Evolutionary conservation across 2,113 vertebrate species (phyloP).

Genomic region (Cichladusa arquata): DNA sequence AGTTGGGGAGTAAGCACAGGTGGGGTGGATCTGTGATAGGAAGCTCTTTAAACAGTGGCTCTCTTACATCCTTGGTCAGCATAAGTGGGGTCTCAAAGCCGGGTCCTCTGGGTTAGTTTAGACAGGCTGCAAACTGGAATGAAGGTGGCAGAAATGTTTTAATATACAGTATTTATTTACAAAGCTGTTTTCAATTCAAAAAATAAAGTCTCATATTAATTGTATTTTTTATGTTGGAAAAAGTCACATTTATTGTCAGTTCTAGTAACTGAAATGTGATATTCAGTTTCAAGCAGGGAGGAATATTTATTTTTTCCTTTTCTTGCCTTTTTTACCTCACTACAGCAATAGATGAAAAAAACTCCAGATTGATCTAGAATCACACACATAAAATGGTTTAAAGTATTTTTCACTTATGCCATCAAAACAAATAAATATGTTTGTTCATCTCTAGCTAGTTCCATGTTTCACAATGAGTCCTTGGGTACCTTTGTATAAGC

Average conservation of each 20-base stretch:
- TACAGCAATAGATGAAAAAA: neutral
- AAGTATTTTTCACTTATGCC: neutral
- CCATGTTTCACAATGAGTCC: neutral
- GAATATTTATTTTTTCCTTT: neutral
- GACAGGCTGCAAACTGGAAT: neutral
- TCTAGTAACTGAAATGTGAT: neutral
- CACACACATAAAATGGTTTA: neutral
- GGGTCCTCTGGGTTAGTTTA: neutral
- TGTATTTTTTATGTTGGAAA: neutral
- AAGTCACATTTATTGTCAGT: neutral
- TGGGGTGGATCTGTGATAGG: neutral
- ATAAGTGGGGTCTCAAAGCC: neutral
- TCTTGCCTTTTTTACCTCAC: rapidly evolving
- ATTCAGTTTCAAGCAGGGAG: neutral
- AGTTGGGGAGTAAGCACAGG: neutral
- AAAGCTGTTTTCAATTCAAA: neutral
- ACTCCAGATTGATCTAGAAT: neutral
- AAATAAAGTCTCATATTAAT: neutral
- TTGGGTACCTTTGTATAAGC: neutral
- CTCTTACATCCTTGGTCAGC: neutral
- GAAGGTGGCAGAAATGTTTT: neutral
- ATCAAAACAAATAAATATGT: neutral
- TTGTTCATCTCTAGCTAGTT: neutral
- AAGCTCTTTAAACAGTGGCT: neutral
- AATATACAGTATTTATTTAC: neutral